Base-by-base conservation (phyloP, 2,888 invertebrate species). In the Argynnis bischoffii region DNA sequence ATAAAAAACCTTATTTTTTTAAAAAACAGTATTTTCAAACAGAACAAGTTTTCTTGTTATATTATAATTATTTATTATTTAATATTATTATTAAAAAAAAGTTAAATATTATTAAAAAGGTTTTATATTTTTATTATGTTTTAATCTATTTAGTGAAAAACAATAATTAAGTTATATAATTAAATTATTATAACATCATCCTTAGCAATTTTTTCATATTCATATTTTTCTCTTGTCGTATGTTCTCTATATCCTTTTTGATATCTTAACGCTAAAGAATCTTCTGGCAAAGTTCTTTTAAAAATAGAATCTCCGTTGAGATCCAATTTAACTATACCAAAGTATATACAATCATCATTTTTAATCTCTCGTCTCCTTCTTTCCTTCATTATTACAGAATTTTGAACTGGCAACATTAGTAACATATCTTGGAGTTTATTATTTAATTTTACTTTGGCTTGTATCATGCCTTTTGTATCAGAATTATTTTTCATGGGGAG, bases 181-280 rank as follows among this genome's bases (percentile, higher is more conserved):
- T 66, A 76, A 63, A 79, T 73, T 63, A 88, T 76, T 64, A 92
- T 81, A 14, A 89, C 74, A 72, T 90, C 87, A 71, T 78, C 70
- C 6, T 82, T 79, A 6, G 83, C 75, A 2, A 83, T 59, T 48
- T 77, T 74, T 68, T 81, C 79, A 74, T 89, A 90, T 15, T 75
- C 76, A 71, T 80, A 87, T 6, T 74, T 74, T 3, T 75, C 69
- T 26, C 63, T 69, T 15, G 65, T 69, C 13, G 70, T 64, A 68
- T 78, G 80, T 64, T 87, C 81, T 55, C 82, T 84, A 55, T 84
- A 92, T 0, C 92, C 92, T 70, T 87, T 91, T 67, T 92, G 91
- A 72, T 91, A 91, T 73, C 82, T 88, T 66, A 92, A 74, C 1
- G 92, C 92, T 2, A 91, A 78, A 6, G 92, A 92, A 75, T 92